These are phyloP conservation scores for Xestia ashworthii DNA, from an alignment of 2,888 invertebrate genomes.

Conservation along the genomic window DNA sequence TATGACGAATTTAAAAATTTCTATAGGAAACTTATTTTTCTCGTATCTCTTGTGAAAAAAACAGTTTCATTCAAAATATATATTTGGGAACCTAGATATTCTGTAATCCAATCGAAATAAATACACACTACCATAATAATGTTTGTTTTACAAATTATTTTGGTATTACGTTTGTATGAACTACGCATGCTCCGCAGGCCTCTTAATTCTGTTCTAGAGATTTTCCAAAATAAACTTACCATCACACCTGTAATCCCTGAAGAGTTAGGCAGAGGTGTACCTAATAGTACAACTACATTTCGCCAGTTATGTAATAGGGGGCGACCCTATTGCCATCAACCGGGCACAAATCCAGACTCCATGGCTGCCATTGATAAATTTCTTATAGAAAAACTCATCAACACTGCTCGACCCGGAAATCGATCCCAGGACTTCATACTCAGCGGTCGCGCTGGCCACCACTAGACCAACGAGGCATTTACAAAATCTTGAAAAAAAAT, in stretches of 20 bases:
- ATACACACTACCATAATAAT: too few relatives aligned
- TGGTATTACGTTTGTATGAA: too few relatives aligned
- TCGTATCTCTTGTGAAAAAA: too few relatives aligned
- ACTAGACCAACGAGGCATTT: background rate
- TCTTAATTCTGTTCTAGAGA: background rate
- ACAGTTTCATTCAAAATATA: too few relatives aligned
- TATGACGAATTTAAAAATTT: too few relatives aligned
- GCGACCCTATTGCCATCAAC: background rate
- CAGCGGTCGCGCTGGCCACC: background rate
- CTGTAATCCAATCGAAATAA: too few relatives aligned
- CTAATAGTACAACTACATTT: background rate
- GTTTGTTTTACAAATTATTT: too few relatives aligned
- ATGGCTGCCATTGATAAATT: background rate
- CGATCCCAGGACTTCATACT: background rate
- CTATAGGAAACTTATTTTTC: too few relatives aligned
- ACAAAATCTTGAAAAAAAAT: background rate
- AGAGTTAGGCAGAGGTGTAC: background rate
- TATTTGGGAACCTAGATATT: too few relatives aligned
- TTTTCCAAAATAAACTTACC: background rate
- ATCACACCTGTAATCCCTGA: background rate
- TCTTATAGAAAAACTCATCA: background rate
- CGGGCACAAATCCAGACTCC: background rate
- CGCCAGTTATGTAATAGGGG: background rate
- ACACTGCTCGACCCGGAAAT: background rate
- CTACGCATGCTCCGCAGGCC: too few relatives aligned